These are phyloP conservation scores for Synergus itoensis DNA, from an alignment of 2,888 invertebrate genomes.

Conservation along the genomic window DNA sequence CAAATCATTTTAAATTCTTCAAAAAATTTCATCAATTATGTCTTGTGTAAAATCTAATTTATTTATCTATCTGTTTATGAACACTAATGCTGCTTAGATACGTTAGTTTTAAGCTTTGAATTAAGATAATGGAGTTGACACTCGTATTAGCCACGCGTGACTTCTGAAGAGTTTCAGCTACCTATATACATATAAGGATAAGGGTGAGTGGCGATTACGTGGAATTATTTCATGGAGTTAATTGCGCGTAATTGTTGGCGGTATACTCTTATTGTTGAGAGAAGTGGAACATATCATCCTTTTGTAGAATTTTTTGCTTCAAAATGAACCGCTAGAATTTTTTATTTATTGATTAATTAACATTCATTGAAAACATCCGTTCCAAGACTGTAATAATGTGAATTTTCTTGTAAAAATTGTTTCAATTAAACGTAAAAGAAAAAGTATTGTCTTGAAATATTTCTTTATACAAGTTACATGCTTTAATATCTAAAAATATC, in stretches of 20 bases:
- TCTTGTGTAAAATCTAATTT: too few species aligned
- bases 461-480: too few species aligned
- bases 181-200: constrained; percentile 8
- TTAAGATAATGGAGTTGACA: neutral
- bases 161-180: neutral
- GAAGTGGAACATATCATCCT: constrained; percentile 5
- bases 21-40: neutral
- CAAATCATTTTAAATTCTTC: too few species aligned
- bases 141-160: neutral
- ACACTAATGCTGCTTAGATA: neutral
- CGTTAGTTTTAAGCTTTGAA: neutral
- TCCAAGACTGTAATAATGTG: neutral
- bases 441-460: too few species aligned
- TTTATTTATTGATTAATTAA: neutral
- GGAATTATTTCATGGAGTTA: constrained; percentile 38
- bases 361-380: neutral
- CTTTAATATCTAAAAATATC: neutral
- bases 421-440: too few species aligned
- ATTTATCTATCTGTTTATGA: too few species aligned
- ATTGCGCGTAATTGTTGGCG: constrained; percentile 28
- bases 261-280: constrained; percentile 6
- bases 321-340: constrained; percentile 28
- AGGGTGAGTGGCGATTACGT: constrained; percentile 28
- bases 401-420: neutral
- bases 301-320: neutral